Conservation (phyloP, 2,888 invertebrate genomes). For the Ophion slaviceki region DNA sequence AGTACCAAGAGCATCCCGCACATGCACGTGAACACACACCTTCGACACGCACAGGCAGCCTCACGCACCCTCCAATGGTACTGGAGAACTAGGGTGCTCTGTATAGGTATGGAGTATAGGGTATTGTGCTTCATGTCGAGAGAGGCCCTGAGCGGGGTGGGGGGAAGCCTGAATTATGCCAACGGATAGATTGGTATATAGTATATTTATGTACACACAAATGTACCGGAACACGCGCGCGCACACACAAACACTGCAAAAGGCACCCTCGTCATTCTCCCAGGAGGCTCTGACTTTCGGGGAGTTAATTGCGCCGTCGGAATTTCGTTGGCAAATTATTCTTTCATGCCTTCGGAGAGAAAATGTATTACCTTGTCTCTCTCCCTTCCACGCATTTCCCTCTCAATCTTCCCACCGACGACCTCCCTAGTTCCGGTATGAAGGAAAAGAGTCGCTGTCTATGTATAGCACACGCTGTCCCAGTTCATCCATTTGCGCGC, state of each 20-base stretch:
- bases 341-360: conserved; percentile 69
- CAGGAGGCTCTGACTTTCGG: conserved; percentile 68
- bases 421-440: conserved; percentile 47
- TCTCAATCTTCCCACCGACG: conserved; percentile 32
- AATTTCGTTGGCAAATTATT: conserved; percentile 77
- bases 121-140: conserved; percentile 33
- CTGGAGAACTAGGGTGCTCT: conserved; percentile 7
- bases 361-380: conserved; percentile 65
- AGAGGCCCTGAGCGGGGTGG: not conserved
- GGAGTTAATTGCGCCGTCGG: conserved; percentile 77
- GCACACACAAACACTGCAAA: conserved; percentile 36
- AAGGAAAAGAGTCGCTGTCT: conserved; percentile 7
- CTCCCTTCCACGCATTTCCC: conserved; percentile 50
- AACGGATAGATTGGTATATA: conserved; percentile 35
- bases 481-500: not conserved
- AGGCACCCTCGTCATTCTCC: conserved; percentile 63
- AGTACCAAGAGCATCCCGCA: conserved; percentile 30
- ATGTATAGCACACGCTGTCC: not conserved
- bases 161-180: conserved; percentile 40
- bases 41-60: conserved; percentile 7
- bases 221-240: conserved; percentile 8
- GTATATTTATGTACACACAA: conserved; percentile 31
- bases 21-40: conserved; percentile 4
- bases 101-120: not conserved
- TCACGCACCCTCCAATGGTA: conserved; percentile 39